Base-by-base conservation (phyloP, 2,888 invertebrate genomes). In the Melolontha melolontha region DNA sequence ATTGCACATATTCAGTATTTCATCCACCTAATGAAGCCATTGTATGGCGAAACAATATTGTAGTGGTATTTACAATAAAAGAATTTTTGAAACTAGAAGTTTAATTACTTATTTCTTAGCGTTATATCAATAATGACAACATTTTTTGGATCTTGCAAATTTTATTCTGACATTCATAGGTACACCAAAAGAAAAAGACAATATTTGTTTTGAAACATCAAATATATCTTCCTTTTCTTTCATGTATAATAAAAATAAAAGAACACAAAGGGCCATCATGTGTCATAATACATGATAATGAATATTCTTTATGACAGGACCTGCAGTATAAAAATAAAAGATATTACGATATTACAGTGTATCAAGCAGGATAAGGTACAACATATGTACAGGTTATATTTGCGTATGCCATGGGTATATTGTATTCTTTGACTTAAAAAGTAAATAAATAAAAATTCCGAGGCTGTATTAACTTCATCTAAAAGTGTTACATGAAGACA, bases 301-400 rank as follows among this genome's bases (percentile, higher is more conserved):
- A 55, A 55, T 55, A 40, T 34, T 34, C 34, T 55, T 40, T 55
- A 41, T 17, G 44, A 34, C 14, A 10, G 14, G 54, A 54, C 54
- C 42, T 54, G 41, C 63, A 49, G 29, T 47, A 65, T 42, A 40
- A 54, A n/a, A 64, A 64, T 44, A 55, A 65, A 65, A 52, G 65
- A 55, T 65, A 65, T 65, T 65, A 54, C 44, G 44, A 41, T 55
- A 65, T 65, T 39, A 65, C 49, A 29, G 41, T 41, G 12, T 51
- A 51, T 17, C 17, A 51, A 51, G 52, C 41, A 52, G 29, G 4
- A 29, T 41, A 17, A 40, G 22, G n/a, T 41, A 11, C 17, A 55
- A n/a, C 41, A n/a, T 27, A 41, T 41, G 27, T 34, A 17, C 42
- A 55, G 7, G 6, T 44, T 44, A 55, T 55, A 55, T 55, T 17